phyloP scores from a whole-genome alignment of 1,140 invertebrate genomes.

The Bacillus rossius region DNA sequence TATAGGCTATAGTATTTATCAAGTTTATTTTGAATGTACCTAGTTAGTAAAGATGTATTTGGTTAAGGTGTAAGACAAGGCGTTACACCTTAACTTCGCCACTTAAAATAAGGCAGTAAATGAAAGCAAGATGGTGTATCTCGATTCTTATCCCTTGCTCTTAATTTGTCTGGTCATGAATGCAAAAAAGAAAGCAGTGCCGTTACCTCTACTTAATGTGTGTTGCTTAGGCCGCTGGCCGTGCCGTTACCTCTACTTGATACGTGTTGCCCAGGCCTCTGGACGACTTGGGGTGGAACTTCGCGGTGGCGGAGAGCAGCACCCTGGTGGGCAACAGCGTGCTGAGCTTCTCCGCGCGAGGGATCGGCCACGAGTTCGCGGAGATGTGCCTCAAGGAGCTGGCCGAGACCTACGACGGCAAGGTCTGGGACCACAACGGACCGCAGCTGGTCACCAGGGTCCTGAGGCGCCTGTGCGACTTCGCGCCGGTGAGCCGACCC shows the following conservation, averaged over 20 bases:
- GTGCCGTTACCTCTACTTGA: no score
- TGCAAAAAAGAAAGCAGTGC: background rate
- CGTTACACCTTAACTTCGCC: no score
- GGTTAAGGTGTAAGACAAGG: no score
- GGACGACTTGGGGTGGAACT: background rate
- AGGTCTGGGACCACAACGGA: constrained; percentile 22
- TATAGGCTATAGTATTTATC: no score
- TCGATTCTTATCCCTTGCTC: background rate
- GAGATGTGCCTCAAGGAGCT: constrained; percentile 13
- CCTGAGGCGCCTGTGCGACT: background rate
- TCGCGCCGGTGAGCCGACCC: background rate
- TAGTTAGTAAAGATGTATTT: no score
- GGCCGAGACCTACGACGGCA: constrained; percentile 18
- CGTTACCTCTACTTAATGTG: no score
- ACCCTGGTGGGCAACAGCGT: constrained; percentile 21
- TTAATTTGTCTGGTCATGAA: background rate
- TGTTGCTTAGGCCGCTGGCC: no score
- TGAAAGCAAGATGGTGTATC: background rate
- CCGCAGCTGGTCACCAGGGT: background rate
- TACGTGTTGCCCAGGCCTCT: background rate
- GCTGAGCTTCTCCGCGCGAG: constrained; percentile 19
- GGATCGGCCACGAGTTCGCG: constrained; percentile 10
- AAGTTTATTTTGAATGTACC: no score
- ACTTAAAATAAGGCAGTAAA: no score
- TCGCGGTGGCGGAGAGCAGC: constrained; percentile 13